These are phyloP conservation scores for Actias luna DNA, from an alignment of 2,888 invertebrate species.

Conservation along the genomic window DNA sequence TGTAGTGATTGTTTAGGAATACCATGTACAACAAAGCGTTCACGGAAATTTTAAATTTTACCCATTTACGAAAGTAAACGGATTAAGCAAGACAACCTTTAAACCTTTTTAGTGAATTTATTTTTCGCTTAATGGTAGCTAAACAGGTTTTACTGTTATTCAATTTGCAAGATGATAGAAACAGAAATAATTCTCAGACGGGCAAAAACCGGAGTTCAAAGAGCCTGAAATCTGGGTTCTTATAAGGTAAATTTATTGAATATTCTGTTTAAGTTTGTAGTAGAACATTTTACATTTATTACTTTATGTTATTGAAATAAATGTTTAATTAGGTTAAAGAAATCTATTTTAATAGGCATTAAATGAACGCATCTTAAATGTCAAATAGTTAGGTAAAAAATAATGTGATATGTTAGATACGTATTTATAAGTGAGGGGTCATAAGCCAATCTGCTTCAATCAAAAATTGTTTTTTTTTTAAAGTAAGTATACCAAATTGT, in stretches of 20 bases:
- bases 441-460: too few species aligned
- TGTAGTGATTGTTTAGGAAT: background rate
- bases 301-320: too few species aligned
- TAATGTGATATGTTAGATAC: too few species aligned
- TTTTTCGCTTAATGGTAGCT: background rate
- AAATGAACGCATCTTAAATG: too few species aligned
- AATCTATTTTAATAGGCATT: too few species aligned
- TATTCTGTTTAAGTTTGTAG: background rate
- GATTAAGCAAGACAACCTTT: background rate
- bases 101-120: background rate
- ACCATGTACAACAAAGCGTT: background rate
- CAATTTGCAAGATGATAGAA: constrained; percentile 19
- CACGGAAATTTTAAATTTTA: background rate
- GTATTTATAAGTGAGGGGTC: too few species aligned
- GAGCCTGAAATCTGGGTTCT: background rate
- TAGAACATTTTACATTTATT: too few species aligned
- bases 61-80: background rate
- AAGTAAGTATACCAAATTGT: too few species aligned
- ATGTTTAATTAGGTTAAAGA: too few species aligned
- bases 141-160: constrained; percentile 13
- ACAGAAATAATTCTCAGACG: constrained; percentile 1
- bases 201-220: background rate
- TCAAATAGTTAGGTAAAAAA: too few species aligned
- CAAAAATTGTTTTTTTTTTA: too few species aligned
- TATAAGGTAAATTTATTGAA: background rate